Percentiles rank a stretch among this genome's conserved stretches.
Evolutionary conservation across 2,113 vertebrate species (phyloP).

Genomic region (Prinia subflava): DNA sequence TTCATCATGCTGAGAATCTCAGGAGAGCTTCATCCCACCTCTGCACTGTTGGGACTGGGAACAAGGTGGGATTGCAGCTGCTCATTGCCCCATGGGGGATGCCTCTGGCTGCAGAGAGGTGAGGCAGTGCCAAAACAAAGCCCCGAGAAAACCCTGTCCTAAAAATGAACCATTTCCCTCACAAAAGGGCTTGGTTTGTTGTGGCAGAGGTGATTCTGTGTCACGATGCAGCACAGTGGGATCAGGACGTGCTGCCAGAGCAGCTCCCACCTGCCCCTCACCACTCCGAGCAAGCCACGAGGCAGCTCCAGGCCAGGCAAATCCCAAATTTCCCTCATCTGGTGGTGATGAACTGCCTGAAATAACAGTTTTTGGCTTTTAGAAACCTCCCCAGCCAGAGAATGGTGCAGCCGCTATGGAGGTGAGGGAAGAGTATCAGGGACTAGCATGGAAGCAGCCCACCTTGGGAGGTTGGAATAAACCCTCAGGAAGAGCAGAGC

Average conservation of each 20-base stretch:
- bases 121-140: background rate
- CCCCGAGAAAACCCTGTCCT: background rate
- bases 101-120: background rate
- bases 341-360: background rate
- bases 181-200: accelerated
- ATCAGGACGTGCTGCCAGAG: accelerated
- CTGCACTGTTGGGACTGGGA: accelerated
- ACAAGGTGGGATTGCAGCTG: background rate
- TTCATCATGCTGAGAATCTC: background rate
- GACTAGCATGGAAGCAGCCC: accelerated
- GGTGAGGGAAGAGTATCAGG: background rate
- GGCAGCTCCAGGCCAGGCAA: background rate
- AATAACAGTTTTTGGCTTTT: background rate
- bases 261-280: background rate
- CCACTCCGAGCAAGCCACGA: accelerated
- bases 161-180: background rate
- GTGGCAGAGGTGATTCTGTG: background rate
- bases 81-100: background rate
- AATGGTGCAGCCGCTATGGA: accelerated
- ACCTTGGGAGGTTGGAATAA: accelerated
- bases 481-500: accelerated
- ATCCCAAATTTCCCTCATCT: background rate
- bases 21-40: background rate
- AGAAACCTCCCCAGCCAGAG: background rate
- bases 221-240: accelerated